phyloP scores from a whole-genome alignment of 2,888 invertebrate genomes.

The Perdita meconis region DNA sequence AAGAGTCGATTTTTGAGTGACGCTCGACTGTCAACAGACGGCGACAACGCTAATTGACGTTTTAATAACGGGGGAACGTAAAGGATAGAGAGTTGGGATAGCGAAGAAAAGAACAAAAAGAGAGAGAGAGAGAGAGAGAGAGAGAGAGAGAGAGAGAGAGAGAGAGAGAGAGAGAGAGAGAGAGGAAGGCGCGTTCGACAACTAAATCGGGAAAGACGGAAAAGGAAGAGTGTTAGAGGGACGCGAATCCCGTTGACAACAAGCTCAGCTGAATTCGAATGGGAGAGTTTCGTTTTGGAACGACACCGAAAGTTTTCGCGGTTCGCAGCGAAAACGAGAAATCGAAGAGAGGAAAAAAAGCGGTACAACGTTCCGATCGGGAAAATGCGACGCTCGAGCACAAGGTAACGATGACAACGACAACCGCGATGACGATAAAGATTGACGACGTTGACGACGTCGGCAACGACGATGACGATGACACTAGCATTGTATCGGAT shows the following conservation, averaged over 20 bases:
- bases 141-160: too few species aligned
- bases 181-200: background rate
- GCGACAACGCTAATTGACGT: constrained; percentile 62
- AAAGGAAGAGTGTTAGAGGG: constrained; percentile 16
- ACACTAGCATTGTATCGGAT: constrained; percentile 15
- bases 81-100: constrained; percentile 19
- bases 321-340: background rate
- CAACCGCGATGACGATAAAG: background rate
- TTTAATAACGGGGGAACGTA: constrained; percentile 46
- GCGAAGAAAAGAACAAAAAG: background rate
- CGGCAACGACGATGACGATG: background rate
- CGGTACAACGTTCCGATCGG: background rate
- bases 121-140: background rate
- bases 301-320: too few species aligned
- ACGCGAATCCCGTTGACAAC: constrained; percentile 3
- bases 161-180: too few species aligned
- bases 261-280: too few species aligned
- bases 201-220: constrained; percentile 19
- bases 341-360: constrained; percentile 1
- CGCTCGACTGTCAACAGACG: constrained; percentile 23
- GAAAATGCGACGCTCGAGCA: background rate
- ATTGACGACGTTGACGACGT: constrained; percentile 11
- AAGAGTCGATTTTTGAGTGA: constrained; percentile 37
- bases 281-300: background rate
- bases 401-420: background rate